Evolutionary conservation across 2,888 invertebrate species (phyloP).

Genomic region (Phalera bucephala): DNA sequence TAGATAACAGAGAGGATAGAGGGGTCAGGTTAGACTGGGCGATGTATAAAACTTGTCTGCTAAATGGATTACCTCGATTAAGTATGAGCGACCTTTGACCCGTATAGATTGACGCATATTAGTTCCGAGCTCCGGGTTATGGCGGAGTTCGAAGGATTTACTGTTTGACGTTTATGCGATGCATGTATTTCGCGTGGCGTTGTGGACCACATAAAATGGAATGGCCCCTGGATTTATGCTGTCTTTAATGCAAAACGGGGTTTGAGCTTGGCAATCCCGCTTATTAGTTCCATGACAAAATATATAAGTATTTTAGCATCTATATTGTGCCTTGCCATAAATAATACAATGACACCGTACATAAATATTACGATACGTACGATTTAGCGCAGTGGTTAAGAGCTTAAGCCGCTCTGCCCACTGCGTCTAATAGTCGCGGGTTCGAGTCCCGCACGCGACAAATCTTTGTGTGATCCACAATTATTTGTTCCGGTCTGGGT

Average conservation of each 20-base stretch:
- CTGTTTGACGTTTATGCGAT: constrained; percentile 16
- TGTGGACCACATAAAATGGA: constrained; percentile 4
- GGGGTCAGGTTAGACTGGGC: constrained; percentile 50
- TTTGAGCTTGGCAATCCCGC: no score
- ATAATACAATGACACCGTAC: no score
- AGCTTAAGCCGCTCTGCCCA: no score
- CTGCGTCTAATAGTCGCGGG: no score
- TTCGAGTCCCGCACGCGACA: no score
- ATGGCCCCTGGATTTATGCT: constrained; percentile 13
- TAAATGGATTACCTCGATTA: constrained; percentile 77
- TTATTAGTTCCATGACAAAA: no score
- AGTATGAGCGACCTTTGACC: constrained; percentile 69
- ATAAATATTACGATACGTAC: no score
- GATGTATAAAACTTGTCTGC: constrained; percentile 67
- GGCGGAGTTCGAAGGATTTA: constrained; percentile 20
- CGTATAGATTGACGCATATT: constrained; percentile 69
- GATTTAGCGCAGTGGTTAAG: no score
- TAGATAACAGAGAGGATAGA: constrained; percentile 27
- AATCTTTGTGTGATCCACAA: no score
- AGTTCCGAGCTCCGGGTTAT: constrained; percentile 46
- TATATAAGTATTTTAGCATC: no score
- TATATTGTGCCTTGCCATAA: no score
- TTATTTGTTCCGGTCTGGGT: no score
- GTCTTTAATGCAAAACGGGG: neutral
- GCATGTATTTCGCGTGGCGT: constrained; percentile 20